Percentiles rank a stretch among this genome's conserved stretches.
phyloP scores from a whole-genome alignment of 2,888 invertebrate genomes.

The Dasysyrphus albostriatus region DNA sequence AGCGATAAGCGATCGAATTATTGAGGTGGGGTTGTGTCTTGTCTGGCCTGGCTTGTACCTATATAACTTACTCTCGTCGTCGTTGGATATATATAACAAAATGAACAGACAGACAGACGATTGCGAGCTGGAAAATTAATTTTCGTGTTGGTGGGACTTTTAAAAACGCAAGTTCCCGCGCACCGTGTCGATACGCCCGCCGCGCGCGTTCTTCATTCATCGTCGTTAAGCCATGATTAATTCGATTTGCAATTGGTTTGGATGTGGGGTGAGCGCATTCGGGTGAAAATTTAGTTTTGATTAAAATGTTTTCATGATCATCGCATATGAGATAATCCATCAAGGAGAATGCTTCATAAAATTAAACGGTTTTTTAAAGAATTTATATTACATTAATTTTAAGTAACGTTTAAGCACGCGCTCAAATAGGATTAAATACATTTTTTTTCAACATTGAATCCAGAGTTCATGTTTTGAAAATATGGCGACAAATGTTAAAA shows the following conservation, averaged over 20 bases:
- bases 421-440: too few species aligned
- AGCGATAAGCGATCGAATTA: conserved; percentile 71
- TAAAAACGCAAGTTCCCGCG: conserved; percentile 57
- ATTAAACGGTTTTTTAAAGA: neutral
- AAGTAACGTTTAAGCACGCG: neutral
- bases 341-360: neutral
- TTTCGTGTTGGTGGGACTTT: conserved; percentile 62
- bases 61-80: conserved; percentile 26
- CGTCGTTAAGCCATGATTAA: conserved; percentile 73
- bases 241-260: conserved; percentile 69
- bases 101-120: conserved; percentile 23
- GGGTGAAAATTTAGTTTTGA: conserved; percentile 65
- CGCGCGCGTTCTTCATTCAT: conserved; percentile 5
- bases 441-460: too few species aligned
- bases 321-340: conserved; percentile 34
- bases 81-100: conserved; percentile 11
- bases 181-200: neutral
- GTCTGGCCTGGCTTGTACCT: conserved; percentile 24
- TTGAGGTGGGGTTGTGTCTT: conserved; percentile 63
- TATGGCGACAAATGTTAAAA: too few species aligned
- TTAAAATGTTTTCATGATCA: conserved; percentile 59
- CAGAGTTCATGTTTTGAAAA: too few species aligned
- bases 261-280: conserved; percentile 67
- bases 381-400: neutral
- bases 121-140: conserved; percentile 56